A percentile compares a stretch with the other conserved stretches of the same genome.
Conservation (phyloP, 2,113 vertebrate species). For the Rattus norvegicus region GRCr8 NC_086039.1:12287501-12288000, state of each 20-base stretch:
- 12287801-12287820: background rate
- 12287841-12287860: conserved; percentile 8
- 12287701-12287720: background rate
- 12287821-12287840: background rate
- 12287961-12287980: background rate
- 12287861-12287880: background rate
- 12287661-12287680: background rate
- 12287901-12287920: background rate
- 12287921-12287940: background rate
- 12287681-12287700: background rate
- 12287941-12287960: background rate
- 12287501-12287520: background rate
- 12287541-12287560: background rate
- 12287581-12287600: background rate
- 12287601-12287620: background rate
- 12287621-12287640: background rate
- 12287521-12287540: background rate
- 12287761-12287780: background rate
- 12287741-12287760: background rate
- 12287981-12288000: background rate
- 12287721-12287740: background rate
- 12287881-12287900: background rate
- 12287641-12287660: background rate
- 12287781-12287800: background rate
- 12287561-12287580: background rate